Base-by-base conservation (phyloP, 2,797 vertebrate genomes). In the Delichon dasypus region DNA sequence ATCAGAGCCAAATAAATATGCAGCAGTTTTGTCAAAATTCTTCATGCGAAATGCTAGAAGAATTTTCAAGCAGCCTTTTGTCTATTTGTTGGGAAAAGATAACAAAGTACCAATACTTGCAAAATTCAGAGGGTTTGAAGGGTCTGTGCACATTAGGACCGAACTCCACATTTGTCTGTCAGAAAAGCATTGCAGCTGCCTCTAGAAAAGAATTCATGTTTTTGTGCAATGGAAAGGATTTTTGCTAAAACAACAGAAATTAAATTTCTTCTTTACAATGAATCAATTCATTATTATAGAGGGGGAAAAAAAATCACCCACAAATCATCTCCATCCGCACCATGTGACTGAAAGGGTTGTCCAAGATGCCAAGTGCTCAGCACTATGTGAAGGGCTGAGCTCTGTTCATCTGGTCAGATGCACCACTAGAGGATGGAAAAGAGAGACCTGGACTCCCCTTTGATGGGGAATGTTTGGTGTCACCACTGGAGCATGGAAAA, bases 71-170 rank as follows among this genome's bases (percentile, higher is more conserved):
- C 3, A 6, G 8, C 14, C 54, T 85, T 61, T 73, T 73, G 54
- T 67, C 77, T 61, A 5, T 77, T 82, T 75, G 23, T 79, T 75
- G 21, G 82, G 77, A 83, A 89, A 94, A 92, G 25, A 76, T 13
- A 42, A 50, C 45, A 23, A 48, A 90, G 26, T 26, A 73, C 54
- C 8, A 54, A 73, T 18, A 73, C 16, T 51, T 90, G 44, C 27
- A 88, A 83, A 85, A 77, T 89, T 47, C 27, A 32, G 30, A 13
- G 44, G 9, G 21, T 66, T 78, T 66, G 47, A 70, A 66, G 34
- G 16, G 13, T 48, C 54, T 58, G 58, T 62, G 57, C 9, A 30
- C 21, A 54, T 34, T 19, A 76, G 55, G n/a, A 73, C 20, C 9
- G 22, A 82, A 55, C 32, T 68, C 48, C 17, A 19, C 6, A 30